Evolutionary conservation across 2,888 invertebrate genomes (phyloP), one percentile per base, ranked within the genome.

Genomic region (Tortrix viridana): DNA sequence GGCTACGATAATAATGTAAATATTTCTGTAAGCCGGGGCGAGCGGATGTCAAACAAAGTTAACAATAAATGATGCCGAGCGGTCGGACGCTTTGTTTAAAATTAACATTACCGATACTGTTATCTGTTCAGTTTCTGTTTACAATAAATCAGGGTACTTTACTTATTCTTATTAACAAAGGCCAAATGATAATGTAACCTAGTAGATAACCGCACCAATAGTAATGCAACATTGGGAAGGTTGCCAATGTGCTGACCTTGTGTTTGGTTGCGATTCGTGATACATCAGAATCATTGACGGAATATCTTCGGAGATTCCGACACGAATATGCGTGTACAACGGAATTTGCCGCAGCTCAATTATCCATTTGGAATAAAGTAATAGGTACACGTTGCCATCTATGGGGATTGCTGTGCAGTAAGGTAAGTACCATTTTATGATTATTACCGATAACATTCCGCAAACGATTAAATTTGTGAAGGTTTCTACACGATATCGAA

Each of bases 11-110:
- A n/a, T n/a, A 57, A 41, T 47, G 57, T 63, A 63, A 63, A 63
- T 63, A 63, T 63, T 57, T 57, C 38, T 57, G 32, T 52, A 57
- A 63, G 52, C 62, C 18, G 52, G 47, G 37, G 26, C 57, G 57
- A 63, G 47, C 57, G 52, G 52, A 63, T 53, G 57, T 63, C 57
- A 63, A 63, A 63, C 57, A 63, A 56, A 62, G 61, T 52, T 57
- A 57, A 63, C 62, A 63, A 63, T 63, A 57, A 63, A 57, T 57
- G 47, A 44, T 44, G 54, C 44, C 44, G 46, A 59, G 52, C 54
- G 54, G 47, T 43, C 52, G 47, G 41, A 57, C 20, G 57, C 26
- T 57, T 57, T 57, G 52, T 63, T 57, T 53, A 63, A 52, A 57
- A 63, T 63, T 63, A 57, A 46, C 56, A 49, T 62, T 37, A 62